phyloP scores from a whole-genome alignment of 2,888 invertebrate species.

The Xiphydria camelus region DNA sequence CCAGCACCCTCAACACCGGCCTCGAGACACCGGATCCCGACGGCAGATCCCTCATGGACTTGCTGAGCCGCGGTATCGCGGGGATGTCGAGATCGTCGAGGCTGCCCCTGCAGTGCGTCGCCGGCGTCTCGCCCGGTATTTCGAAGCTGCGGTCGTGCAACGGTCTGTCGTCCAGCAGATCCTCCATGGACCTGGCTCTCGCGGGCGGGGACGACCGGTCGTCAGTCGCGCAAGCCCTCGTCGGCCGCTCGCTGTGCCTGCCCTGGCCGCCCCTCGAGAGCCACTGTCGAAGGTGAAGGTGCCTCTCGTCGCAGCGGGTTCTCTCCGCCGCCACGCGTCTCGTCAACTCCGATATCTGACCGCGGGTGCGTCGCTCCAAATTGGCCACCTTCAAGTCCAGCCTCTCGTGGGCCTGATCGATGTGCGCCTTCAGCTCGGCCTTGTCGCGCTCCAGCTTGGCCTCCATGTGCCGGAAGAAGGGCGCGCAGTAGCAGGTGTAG shows the following conservation, averaged over 20 bases:
- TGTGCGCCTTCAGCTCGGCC: conserved; percentile 75
- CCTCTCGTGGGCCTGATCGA: conserved; percentile 78
- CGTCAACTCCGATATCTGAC: conserved; percentile 71
- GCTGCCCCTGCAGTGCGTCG: conserved; percentile 43
- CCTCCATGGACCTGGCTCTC: conserved; percentile 70
- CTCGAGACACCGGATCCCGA: conserved; percentile 30
- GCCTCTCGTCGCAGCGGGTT: conserved; percentile 66
- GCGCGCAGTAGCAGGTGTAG: conserved; percentile 91
- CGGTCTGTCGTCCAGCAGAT: conserved; percentile 63
- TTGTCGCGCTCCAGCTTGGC: conserved; percentile 80
- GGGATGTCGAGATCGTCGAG: conserved; percentile 50
- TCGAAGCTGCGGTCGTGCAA: conserved; percentile 48
- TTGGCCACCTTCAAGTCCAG: conserved; percentile 81
- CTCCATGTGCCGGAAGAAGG: conserved; percentile 87
- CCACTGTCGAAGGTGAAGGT: conserved; percentile 72
- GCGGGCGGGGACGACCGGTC: conserved; percentile 61
- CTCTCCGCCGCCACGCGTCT: conserved; percentile 69
- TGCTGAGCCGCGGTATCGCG: conserved; percentile 45
- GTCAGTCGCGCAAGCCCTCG: conserved; percentile 57
- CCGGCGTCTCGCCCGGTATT: conserved; percentile 45
- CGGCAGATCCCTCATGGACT: conserved; percentile 44
- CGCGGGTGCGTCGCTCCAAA: conserved; percentile 73
- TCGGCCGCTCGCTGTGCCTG: conserved; percentile 62
- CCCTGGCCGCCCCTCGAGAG: conserved; percentile 67
- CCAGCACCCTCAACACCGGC: conserved; percentile 35